Conservation (phyloP, 2,888 invertebrate genomes). For the Heteropelma amictum region DNA sequence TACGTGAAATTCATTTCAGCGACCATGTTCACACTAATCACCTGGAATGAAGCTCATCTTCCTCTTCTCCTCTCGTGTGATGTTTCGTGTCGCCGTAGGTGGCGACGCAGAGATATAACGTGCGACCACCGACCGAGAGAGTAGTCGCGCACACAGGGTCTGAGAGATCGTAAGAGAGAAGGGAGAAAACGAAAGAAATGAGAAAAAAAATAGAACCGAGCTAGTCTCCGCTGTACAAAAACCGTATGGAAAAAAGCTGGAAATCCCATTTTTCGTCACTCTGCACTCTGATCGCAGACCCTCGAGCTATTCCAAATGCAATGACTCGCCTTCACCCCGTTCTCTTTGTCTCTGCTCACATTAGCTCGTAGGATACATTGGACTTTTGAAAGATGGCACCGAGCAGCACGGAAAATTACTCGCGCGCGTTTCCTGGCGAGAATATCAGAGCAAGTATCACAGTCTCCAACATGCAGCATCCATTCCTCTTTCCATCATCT, state of each 20-base stretch:
- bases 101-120: constrained; percentile 35
- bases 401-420: constrained; percentile 40
- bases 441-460: constrained; percentile 29
- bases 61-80: constrained; percentile 14
- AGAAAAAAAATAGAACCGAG: not conserved
- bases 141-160: not conserved
- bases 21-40: constrained; percentile 49
- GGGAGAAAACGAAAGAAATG: too few species aligned
- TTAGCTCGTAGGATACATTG: constrained; percentile 27
- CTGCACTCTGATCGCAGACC: not conserved
- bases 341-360: constrained; percentile 7
- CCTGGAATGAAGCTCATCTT: constrained; percentile 37
- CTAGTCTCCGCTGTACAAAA: constrained; percentile 15
- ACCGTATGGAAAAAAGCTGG: constrained; percentile 52
- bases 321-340: constrained; percentile 30
- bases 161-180: not conserved
- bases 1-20: constrained; percentile 49
- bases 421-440: constrained; percentile 24
- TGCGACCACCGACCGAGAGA: constrained; percentile 21
- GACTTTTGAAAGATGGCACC: constrained; percentile 42
- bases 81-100: constrained; percentile 23
- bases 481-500: not conserved
- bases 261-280: constrained; percentile 36
- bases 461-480: constrained; percentile 6
- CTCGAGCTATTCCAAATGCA: constrained; percentile 27